Evolutionary conservation across 2,797 vertebrate genomes (phyloP).

Genomic region (Chanos chanos): DNA sequence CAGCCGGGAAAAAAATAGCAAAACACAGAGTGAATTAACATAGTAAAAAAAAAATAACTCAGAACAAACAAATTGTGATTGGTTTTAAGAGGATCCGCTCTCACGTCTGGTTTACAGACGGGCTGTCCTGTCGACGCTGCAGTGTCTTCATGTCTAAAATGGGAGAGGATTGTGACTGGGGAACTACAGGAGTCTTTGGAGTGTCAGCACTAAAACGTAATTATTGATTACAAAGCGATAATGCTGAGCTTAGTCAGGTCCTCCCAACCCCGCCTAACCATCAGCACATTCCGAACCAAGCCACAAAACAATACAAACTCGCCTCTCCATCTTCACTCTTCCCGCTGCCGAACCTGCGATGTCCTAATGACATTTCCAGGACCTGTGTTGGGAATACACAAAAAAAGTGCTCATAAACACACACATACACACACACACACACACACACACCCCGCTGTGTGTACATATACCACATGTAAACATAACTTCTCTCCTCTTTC

Average conservation of each 20-base stretch:
- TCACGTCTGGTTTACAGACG: too few species aligned
- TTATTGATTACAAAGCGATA: slow-evolving; percentile 93
- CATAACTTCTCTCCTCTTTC: slow-evolving; percentile 79
- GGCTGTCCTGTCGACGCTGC: too few species aligned
- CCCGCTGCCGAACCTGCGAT: background rate
- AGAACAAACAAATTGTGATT: background rate
- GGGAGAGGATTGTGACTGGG: slow-evolving; percentile 76
- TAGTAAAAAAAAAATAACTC: background rate
- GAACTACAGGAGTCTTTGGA: slow-evolving; percentile 78
- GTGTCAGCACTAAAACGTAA: slow-evolving; percentile 89
- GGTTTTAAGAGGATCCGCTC: background rate
- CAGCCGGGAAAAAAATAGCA: background rate
- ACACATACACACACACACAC: too few species aligned
- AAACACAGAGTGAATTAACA: slow-evolving; percentile 5
- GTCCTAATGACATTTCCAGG: too few species aligned
- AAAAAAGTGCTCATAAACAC: slow-evolving; percentile 22
- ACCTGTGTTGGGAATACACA: slow-evolving; percentile 4
- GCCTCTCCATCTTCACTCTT: background rate
- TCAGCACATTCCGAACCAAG: slow-evolving; percentile 80
- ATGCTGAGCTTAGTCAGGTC: slow-evolving; percentile 83
- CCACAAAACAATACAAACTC: slow-evolving; percentile 31
- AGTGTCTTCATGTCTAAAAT: slow-evolving; percentile 74
- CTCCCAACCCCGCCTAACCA: slow-evolving; percentile 78
- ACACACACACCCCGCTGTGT: slow-evolving; percentile 25
- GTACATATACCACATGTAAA: slow-evolving; percentile 42